These are phyloP conservation scores for Sebastes glaucus DNA, from an alignment of 2,797 vertebrate genomes.

Conservation along the genomic window DNA sequence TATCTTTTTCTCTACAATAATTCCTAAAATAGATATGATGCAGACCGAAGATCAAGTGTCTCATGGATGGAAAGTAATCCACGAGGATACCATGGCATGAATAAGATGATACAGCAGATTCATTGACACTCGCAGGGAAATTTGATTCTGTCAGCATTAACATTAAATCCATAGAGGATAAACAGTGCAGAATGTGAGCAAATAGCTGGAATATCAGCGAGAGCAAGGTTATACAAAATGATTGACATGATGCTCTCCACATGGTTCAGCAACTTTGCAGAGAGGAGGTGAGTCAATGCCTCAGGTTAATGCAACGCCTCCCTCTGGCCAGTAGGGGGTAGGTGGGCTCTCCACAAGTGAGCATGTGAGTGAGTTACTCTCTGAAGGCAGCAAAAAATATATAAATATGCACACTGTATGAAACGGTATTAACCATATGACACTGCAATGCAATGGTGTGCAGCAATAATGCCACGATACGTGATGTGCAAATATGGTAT, in stretches of 20 bases:
- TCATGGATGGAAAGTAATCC: not conserved
- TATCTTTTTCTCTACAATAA: not conserved
- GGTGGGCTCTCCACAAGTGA: not conserved
- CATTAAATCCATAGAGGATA: not conserved
- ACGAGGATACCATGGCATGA: not conserved
- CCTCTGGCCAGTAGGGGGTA: slow-evolving; percentile 10
- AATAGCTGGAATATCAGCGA: not conserved
- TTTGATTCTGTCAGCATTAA: not conserved
- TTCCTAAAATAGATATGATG: not conserved
- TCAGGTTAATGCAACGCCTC: not conserved
- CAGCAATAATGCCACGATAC: not conserved
- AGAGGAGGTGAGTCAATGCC: not conserved
- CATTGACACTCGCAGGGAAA: not conserved
- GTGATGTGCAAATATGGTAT: not conserved
- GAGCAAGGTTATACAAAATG: not conserved
- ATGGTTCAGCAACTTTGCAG: not conserved
- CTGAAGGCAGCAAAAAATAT: not conserved
- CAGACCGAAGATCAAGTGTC: not conserved
- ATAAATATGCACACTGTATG: not conserved
- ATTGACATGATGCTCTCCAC: not conserved
- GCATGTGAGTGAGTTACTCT: not conserved
- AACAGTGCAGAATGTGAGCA: not conserved
- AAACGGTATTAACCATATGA: not conserved
- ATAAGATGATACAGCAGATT: slow-evolving; percentile 1
- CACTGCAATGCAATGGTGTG: not conserved